Evolutionary conservation across 2,888 invertebrate species (phyloP).

Genomic region (Asteroscopus sphinx): DNA sequence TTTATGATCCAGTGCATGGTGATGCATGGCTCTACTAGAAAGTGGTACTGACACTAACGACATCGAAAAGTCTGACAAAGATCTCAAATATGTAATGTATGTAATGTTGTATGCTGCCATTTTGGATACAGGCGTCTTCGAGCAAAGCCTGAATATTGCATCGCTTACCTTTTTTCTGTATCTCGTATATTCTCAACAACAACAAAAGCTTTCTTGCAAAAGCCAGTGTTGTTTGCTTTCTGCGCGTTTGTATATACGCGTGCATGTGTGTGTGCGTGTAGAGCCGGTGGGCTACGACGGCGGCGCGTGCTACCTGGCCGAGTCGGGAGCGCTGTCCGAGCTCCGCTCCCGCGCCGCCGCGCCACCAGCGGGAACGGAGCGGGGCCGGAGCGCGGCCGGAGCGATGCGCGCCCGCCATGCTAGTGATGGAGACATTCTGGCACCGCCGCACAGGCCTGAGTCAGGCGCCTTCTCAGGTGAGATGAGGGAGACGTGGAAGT

Average conservation of each 20-base stretch:
- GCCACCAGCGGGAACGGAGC: constrained; percentile 14
- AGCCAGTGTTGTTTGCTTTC: constrained; percentile 36
- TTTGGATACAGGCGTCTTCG: too few relatives aligned
- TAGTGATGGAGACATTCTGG: constrained; percentile 84
- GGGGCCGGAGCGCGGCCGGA: constrained; percentile 18
- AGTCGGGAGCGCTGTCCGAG: constrained; percentile 51
- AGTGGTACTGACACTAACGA: too few relatives aligned
- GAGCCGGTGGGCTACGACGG: constrained; percentile 80
- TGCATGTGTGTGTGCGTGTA: constrained; percentile 56
- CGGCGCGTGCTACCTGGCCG: constrained; percentile 74
- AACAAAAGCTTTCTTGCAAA: constrained; percentile 14
- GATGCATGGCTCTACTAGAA: neutral
- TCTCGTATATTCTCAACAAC: too few relatives aligned
- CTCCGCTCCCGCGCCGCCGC: constrained; percentile 33
- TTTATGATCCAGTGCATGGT: neutral
- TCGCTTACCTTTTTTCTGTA: too few relatives aligned
- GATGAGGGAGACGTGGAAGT: too few relatives aligned
- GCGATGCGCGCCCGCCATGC: constrained; percentile 74
- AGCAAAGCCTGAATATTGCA: too few relatives aligned
- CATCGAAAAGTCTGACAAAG: too few relatives aligned
- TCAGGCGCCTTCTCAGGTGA: constrained; percentile 85
- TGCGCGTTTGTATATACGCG: constrained; percentile 36
- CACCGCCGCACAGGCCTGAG: constrained; percentile 77
- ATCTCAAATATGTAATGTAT: too few relatives aligned
- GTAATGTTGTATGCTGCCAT: too few relatives aligned